These are phyloP conservation scores for Heterotis niloticus DNA, from an alignment of 2,113 vertebrate species.

Conservation along the genomic window DNA sequence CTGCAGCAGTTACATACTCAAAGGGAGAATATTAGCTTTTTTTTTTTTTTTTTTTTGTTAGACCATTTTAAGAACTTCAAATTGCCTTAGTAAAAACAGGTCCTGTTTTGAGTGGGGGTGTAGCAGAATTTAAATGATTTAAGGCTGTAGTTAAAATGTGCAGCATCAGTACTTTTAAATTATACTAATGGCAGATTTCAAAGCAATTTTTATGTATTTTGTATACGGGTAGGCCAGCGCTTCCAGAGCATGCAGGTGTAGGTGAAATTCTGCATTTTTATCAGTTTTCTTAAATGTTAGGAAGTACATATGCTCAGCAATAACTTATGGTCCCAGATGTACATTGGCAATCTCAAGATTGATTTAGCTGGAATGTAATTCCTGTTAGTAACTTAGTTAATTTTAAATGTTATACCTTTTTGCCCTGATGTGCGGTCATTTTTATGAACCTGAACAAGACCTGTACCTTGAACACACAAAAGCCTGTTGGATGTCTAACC, in stretches of 20 bases:
- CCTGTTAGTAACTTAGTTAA: constrained; percentile 16
- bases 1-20: neutral
- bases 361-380: constrained; percentile 39
- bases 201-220: constrained; percentile 70
- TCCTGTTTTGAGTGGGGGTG: neutral
- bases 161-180: constrained; percentile 70
- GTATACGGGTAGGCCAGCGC: constrained; percentile 61
- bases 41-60: constrained; percentile 32
- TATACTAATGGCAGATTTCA: constrained; percentile 55
- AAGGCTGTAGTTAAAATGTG: constrained; percentile 59
- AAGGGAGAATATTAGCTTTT: constrained; percentile 44
- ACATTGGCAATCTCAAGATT: constrained; percentile 29
- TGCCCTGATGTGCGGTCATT: constrained; percentile 11
- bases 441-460: constrained; percentile 38
- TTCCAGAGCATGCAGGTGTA: constrained; percentile 63
- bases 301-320: constrained; percentile 53
- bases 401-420: constrained; percentile 20
- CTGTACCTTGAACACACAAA: constrained; percentile 39
- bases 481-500: constrained; percentile 36
- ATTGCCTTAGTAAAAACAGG: constrained; percentile 62
- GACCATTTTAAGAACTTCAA: constrained; percentile 52
- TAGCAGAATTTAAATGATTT: constrained; percentile 25
- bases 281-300: constrained; percentile 54
- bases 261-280: constrained; percentile 65
- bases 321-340: constrained; percentile 50